Evolutionary conservation across 2,113 vertebrate species (phyloP).

Genomic region (Recurvirostra avosetta): DNA sequence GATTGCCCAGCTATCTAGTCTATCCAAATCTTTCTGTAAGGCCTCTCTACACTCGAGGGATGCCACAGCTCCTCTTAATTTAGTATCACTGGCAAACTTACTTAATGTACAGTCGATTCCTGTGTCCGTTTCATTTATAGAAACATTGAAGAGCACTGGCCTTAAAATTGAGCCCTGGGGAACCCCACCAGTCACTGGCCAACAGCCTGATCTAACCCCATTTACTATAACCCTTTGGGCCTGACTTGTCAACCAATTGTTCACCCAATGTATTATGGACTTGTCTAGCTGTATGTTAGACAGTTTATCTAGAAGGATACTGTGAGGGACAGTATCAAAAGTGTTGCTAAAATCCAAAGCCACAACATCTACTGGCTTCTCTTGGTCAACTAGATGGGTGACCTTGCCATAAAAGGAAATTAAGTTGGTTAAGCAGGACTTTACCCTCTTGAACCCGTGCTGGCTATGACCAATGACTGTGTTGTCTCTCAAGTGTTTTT

Average conservation of each 20-base stretch:
- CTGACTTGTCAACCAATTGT: not conserved
- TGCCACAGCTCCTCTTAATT: not conserved
- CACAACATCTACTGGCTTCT: not conserved
- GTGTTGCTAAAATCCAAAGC: not conserved
- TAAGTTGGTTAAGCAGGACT: not conserved
- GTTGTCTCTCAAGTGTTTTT: not conserved
- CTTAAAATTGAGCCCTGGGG: not conserved
- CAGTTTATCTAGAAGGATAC: not conserved
- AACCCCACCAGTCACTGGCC: not conserved
- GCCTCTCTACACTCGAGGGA: not conserved
- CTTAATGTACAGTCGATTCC: not conserved
- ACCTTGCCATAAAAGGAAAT: not conserved
- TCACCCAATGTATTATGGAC: not conserved
- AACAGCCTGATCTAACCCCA: not conserved
- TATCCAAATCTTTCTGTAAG: not conserved
- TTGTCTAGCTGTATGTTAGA: not conserved
- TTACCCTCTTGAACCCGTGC: not conserved
- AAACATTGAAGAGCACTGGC: not conserved
- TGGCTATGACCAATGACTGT: not conserved
- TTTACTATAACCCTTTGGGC: not conserved
- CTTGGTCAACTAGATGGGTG: not conserved
- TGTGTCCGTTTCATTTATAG: not conserved
- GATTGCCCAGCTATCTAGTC: not conserved
- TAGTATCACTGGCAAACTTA: not conserved
- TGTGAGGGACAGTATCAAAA: not conserved